Evolutionary conservation across 1,140 invertebrate species (phyloP).

Genomic region (Drosophila sulfurigaster): DNA sequence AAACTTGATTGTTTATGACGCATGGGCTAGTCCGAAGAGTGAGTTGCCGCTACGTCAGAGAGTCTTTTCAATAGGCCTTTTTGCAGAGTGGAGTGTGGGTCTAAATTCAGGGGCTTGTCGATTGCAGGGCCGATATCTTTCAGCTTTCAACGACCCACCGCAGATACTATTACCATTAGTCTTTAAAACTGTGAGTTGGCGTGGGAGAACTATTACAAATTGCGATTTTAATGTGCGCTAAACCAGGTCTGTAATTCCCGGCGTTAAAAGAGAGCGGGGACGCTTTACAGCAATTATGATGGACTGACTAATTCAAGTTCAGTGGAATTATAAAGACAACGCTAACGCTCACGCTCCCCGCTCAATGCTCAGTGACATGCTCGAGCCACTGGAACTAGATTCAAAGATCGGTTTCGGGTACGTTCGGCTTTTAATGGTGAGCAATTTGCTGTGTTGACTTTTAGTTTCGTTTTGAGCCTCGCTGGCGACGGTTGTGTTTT

Average conservation of each 20-base stretch:
- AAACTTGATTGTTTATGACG: slow-evolving; percentile 5
- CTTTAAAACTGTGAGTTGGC: not conserved
- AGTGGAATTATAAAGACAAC: slow-evolving; percentile 49
- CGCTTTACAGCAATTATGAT: not conserved
- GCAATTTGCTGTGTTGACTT: slow-evolving; percentile 51
- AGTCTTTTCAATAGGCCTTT: slow-evolving; percentile 1
- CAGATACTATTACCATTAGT: not conserved
- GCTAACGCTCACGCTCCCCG: slow-evolving; percentile 9
- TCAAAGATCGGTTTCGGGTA: slow-evolving; percentile 10
- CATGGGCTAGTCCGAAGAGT: slow-evolving; percentile 14
- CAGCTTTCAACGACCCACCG: slow-evolving; percentile 5
- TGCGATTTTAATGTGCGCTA: not conserved
- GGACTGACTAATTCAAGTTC: slow-evolving; percentile 78
- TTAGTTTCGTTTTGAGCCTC: slow-evolving; percentile 78
- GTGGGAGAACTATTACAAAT: slow-evolving; percentile 50
- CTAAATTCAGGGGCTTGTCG: slow-evolving; percentile 70
- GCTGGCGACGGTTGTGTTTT: slow-evolving; percentile 57
- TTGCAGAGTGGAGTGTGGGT: slow-evolving; percentile 49
- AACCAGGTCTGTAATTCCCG: not conserved
- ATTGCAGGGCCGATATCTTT: slow-evolving; percentile 35
- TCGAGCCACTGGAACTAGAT: slow-evolving; percentile 26
- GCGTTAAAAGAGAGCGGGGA: not conserved
- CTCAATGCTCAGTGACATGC: not conserved
- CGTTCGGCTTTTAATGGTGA: slow-evolving; percentile 3
- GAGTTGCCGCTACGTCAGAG: not conserved